These are phyloP conservation scores for Poecilia gillii DNA, from an alignment of 2,797 vertebrate species.

Conservation along the genomic window DNA sequence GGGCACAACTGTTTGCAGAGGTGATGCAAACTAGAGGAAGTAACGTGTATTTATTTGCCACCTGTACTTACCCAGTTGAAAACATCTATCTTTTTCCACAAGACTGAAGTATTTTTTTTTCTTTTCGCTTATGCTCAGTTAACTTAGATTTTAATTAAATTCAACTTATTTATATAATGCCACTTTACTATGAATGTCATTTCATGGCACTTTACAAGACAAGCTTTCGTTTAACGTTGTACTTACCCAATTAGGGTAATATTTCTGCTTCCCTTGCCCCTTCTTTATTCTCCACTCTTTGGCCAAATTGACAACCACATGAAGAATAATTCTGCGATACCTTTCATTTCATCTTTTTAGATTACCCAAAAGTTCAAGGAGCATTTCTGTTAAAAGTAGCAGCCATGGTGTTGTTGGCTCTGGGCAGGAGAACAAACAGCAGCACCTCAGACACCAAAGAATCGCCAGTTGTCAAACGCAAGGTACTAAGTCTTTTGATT, in stretches of 20 bases:
- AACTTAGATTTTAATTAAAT: background rate
- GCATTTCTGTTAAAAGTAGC: slow-evolving; percentile 57
- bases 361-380: slow-evolving; percentile 31
- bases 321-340: background rate
- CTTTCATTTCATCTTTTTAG: slow-evolving; percentile 38
- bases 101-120: slow-evolving; percentile 15
- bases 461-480: slow-evolving; percentile 95
- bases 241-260: slow-evolving; percentile 2
- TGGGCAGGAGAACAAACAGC: slow-evolving; percentile 95
- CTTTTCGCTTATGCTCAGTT: background rate
- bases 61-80: slow-evolving; percentile 30
- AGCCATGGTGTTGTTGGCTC: slow-evolving; percentile 98
- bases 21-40: slow-evolving; percentile 22
- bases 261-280: slow-evolving; percentile 8
- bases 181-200: background rate
- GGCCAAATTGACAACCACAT: background rate
- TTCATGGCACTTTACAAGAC: background rate
- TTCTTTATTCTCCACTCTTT: background rate
- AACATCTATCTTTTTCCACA: slow-evolving; percentile 4
- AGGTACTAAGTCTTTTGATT: slow-evolving; percentile 63
- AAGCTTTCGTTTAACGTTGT: background rate
- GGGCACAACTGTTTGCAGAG: slow-evolving; percentile 56
- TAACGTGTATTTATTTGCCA: slow-evolving; percentile 1
- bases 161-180: background rate
- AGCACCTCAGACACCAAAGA: slow-evolving; percentile 92